phyloP scores from a whole-genome alignment of 2,888 invertebrate genomes.

The Eretmocerus hayati region DNA sequence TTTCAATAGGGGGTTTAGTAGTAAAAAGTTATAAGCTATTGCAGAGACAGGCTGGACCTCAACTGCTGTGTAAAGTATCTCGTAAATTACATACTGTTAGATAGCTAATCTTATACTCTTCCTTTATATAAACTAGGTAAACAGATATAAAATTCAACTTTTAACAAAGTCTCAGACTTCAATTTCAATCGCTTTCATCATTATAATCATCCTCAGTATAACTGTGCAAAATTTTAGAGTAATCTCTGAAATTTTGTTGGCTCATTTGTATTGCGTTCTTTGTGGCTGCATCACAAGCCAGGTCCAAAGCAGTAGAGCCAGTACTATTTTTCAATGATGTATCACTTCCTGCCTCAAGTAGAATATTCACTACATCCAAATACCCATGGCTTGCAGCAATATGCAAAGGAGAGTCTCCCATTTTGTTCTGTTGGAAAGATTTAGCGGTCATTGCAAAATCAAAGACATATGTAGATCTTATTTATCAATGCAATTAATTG shows the following conservation, averaged over 20 bases:
- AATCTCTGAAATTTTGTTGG: slow-evolving; percentile 22
- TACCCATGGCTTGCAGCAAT: slow-evolving; percentile 57
- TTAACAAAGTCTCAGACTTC: slow-evolving; percentile 11
- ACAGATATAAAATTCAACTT: slow-evolving; percentile 15
- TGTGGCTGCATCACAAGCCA: slow-evolving; percentile 48
- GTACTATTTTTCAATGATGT: slow-evolving; percentile 51
- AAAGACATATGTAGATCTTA: not conserved
- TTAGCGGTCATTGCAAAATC: not conserved
- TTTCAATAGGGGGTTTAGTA: slow-evolving; percentile 71
- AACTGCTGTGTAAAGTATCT: slow-evolving; percentile 10
- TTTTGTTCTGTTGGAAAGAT: slow-evolving; percentile 51
- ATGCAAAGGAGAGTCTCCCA: slow-evolving; percentile 61
- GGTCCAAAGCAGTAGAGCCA: slow-evolving; percentile 49
- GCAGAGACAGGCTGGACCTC: slow-evolving; percentile 33
- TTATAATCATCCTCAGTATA: slow-evolving; percentile 44
- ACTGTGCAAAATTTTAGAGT: slow-evolving; percentile 26
- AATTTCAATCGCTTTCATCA: slow-evolving; percentile 44
- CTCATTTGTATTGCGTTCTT: slow-evolving; percentile 41
- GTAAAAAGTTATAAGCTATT: slow-evolving; percentile 35
- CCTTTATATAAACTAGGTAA: slow-evolving; percentile 17
- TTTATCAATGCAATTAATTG: not conserved
- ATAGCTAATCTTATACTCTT: slow-evolving; percentile 13
- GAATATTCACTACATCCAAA: slow-evolving; percentile 49
- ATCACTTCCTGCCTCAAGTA: slow-evolving; percentile 52
- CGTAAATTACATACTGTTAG: slow-evolving; percentile 36